Base-by-base conservation (phyloP, 2,888 invertebrate genomes). In the Monoplex corrugatus region DNA sequence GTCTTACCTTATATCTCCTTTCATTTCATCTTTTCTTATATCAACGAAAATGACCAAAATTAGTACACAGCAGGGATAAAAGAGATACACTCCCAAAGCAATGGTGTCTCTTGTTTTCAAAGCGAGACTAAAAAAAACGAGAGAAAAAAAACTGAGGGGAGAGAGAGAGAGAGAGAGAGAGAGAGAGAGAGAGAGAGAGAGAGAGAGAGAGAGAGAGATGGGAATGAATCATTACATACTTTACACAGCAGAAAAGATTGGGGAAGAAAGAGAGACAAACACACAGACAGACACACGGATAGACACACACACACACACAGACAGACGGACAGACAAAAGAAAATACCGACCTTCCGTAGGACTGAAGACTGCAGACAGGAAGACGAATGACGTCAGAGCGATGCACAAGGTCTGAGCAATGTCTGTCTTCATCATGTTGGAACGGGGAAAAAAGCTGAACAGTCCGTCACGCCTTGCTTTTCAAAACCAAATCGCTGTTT, bases 351-450 rank as follows among this genome's bases (percentile, higher is more conserved):
- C 84, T 84, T 84, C 84, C 38, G 84, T 45, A 19, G 50, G 84
- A n/a, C 32, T 84, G 84, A 84, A 35, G 50, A 84, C 84, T 23
- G 50, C 35, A 45, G 84, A 84, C 84, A 84, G 57, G 84, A 84
- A 45, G 84, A 84, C 13, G 84, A 84, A 84, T 84, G 57, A 84
- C 50, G 84, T 84, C 84, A 84, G n/a, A 50, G 84, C 84, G 23
- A 84, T 32, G 84, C 57, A 84, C 84, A 84, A 84, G 8, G 84
- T 57, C 23, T 50, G 50, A n/a, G 45, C 32, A 84, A 84, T 57
- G 57, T 84, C 84, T 45, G 84, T 50, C 84, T 84, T 84, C 84
- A 84, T 84, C 40, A 5, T 50, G 68, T 68, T 68, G 28, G 28
- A 68, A 68, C 68, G n/a, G 68, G 16, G 19, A 5, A 28, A 8